phyloP scores from a whole-genome alignment of 2,888 invertebrate genomes.

The Drosophila colorata region DNA sequence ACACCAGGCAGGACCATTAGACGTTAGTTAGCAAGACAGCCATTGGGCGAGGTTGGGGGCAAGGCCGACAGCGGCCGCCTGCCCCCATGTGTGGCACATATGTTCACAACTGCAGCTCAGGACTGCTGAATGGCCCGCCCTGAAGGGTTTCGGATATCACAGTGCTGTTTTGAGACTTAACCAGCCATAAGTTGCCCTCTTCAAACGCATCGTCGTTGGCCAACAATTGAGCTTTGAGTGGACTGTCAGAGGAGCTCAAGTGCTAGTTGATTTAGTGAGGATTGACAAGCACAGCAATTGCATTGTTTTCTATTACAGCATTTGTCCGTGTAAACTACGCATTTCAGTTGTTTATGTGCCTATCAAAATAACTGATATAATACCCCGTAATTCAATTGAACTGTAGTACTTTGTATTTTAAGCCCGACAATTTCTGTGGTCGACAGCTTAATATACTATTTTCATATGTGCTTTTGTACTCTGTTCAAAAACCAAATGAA shows the following conservation, averaged over 20 bases:
- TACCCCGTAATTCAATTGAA: not conserved
- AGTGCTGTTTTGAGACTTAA: constrained; percentile 7
- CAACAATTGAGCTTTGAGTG: constrained; percentile 15
- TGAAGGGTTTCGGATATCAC: constrained; percentile 14
- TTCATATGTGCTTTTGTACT: not conserved
- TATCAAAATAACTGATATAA: not conserved
- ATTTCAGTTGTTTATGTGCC: not conserved
- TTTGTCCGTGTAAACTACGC: not conserved
- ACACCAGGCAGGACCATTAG: constrained; percentile 2
- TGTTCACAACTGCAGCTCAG: not conserved
- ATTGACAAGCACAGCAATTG: constrained; percentile 15
- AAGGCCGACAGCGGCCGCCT: not conserved
- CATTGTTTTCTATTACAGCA: constrained; percentile 1
- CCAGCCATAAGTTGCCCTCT: not conserved
- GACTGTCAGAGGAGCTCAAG: not conserved
- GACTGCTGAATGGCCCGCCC: constrained; percentile 1
- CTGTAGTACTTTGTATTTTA: not conserved
- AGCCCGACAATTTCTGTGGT: too few relatives aligned
- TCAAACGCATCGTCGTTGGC: constrained; percentile 12
- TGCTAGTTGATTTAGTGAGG: constrained; percentile 12
- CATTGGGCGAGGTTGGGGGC: not conserved
- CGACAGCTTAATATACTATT: too few relatives aligned
- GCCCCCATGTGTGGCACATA: not conserved
- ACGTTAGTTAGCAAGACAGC: constrained; percentile 15
- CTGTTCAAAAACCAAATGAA: too few relatives aligned